Conservation (phyloP, 2,888 invertebrate genomes). For the Eugnorisma glareosa region DNA sequence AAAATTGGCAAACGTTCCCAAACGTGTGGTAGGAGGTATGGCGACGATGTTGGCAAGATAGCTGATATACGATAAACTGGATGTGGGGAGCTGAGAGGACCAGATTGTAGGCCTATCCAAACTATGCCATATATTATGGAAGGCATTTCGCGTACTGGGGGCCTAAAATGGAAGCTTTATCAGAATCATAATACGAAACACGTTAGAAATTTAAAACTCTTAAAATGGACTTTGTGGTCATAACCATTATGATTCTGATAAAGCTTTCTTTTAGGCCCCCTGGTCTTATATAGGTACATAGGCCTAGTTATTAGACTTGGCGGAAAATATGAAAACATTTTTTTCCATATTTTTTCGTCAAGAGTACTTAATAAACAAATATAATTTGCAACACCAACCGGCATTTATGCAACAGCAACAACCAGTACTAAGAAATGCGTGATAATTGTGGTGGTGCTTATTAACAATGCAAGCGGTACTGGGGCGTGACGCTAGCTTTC, state of each 20-base stretch:
- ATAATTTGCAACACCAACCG: conserved; percentile 35
- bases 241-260: too few relatives aligned
- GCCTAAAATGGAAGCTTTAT: too few relatives aligned
- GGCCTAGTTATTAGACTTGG: background rate
- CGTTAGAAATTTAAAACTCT: too few relatives aligned
- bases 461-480: conserved; percentile 58
- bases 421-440: conserved; percentile 37
- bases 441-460: conserved; percentile 31
- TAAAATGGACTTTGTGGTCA: too few relatives aligned
- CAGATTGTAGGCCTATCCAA: background rate
- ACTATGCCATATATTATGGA: background rate
- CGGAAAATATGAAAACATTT: background rate
- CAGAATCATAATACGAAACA: too few relatives aligned
- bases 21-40: background rate
- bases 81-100: background rate
- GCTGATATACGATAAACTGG: too few relatives aligned
- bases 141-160: too few relatives aligned
- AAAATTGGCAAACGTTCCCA: background rate
- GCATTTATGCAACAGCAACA: conserved; percentile 36
- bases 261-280: too few relatives aligned
- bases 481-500: conserved; percentile 63
- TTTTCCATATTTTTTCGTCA: background rate
- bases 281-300: background rate
- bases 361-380: background rate
- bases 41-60: background rate